Evolutionary conservation across 2,888 invertebrate species (phyloP), one percentile per base, ranked within the genome.

Genomic region (Epirrhoe alternata): DNA sequence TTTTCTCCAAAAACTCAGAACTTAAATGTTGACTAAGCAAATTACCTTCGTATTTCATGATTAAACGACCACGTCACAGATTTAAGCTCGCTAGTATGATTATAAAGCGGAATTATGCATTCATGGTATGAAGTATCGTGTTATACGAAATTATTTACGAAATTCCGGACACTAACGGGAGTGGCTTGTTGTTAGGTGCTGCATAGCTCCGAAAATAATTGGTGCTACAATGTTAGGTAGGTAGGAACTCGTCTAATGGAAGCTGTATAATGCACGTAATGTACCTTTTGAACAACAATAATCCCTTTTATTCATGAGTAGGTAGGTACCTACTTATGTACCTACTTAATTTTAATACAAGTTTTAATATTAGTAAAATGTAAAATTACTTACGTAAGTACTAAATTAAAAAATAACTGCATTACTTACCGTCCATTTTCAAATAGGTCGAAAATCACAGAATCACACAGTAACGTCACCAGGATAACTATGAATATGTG

Each of bases 401-500:
- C n/a, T n/a, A n/a, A n/a, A n/a, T n/a, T n/a, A n/a, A 16, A 47
- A 42, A 16, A 16, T 1, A 16, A 24, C 12, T 6, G 42, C 4
- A 14, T 16, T 64, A 89, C 96, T 95, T 94, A 97, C 97, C 95
- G 95, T 86, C 96, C 97, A 69, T 94, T 94, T 70, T 96, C 95
- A 64, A 97, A 90, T 77, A 96, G 94, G 82, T 97, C 97, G 77
- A 95, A 95, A 10, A 96, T 92, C 17, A 96, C 91, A 6, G 96
- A 96, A 77, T 97, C 96, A 63, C 97, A 88, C 58, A 97, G 94
- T 70, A 97, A 91, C 42, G 96, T 90, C 60, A 97, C 92, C 42
- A 98, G 90, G 72, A 96, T 96, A 16, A 96, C 96, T 54, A 96
- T 94, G 86, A 97, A 98, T 72, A 98, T 96, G 83, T 98, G 96